Percentiles rank a stretch among this genome's conserved stretches.
Conservation (phyloP, 2,888 invertebrate genomes). For the Sturmia bella region DNA sequence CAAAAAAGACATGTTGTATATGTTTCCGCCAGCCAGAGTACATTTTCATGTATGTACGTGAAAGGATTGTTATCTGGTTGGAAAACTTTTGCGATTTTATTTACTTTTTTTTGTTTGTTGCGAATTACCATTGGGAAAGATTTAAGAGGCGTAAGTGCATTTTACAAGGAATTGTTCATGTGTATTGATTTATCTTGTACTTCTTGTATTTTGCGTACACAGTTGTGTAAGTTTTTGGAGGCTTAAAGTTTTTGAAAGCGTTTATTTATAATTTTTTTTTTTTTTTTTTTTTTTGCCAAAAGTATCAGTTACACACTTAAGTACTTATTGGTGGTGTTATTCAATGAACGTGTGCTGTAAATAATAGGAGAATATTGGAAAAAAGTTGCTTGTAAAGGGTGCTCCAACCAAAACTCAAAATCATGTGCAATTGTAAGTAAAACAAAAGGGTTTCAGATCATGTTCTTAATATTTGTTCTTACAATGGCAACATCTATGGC, state of each 20-base stretch:
- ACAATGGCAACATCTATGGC: too few species aligned
- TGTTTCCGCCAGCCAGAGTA: slow-evolving; percentile 54
- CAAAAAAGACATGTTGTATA: slow-evolving; percentile 14
- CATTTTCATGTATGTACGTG: slow-evolving; percentile 53
- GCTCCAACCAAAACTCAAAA: too few species aligned
- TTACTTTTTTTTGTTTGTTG: not conserved
- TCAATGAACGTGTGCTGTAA: not conserved
- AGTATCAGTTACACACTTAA: slow-evolving; percentile 14
- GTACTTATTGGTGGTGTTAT: not conserved
- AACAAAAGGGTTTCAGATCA: too few species aligned
- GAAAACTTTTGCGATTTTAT: not conserved
- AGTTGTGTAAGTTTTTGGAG: not conserved
- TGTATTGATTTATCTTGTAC: slow-evolving; percentile 29
- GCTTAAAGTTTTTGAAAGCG: slow-evolving; percentile 16
- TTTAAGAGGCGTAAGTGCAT: slow-evolving; percentile 31
- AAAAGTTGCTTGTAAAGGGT: too few species aligned
- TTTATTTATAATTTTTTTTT: too few species aligned
- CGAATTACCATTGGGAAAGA: slow-evolving; percentile 1
- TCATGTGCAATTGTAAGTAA: too few species aligned
- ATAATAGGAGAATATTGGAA: not conserved
- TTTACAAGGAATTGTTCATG: slow-evolving; percentile 25
- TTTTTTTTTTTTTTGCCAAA: not conserved
- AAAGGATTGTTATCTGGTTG: slow-evolving; percentile 6
- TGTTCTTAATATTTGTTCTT: too few species aligned
- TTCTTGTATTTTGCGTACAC: not conserved